phyloP scores from a whole-genome alignment of 2,888 invertebrate genomes.

The Eupsilia transversa region DNA sequence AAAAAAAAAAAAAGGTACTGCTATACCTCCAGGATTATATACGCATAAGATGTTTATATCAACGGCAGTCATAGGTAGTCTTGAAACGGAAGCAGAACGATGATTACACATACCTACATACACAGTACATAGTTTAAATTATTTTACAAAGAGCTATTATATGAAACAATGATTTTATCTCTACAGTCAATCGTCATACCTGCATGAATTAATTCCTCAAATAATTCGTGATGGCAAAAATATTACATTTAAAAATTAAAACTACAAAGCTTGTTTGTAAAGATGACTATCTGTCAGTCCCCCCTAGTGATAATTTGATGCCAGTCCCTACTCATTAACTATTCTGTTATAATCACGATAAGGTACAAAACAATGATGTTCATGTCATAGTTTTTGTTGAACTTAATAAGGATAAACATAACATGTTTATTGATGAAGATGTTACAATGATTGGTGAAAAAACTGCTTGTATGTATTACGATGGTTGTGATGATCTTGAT shows the following conservation, averaged over 20 bases:
- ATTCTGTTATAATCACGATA: slow-evolving; percentile 20
- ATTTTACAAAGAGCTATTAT: neutral
- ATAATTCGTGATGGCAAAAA: neutral
- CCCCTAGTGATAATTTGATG: too few species aligned
- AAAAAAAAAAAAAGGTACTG: too few species aligned
- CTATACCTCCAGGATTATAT: neutral
- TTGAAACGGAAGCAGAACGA: neutral
- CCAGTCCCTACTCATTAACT: slow-evolving; percentile 25
- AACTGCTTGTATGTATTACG: neutral
- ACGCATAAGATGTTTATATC: neutral
- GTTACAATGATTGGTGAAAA: slow-evolving; percentile 36
- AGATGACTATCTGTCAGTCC: slow-evolving; percentile 21
- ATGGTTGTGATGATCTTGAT: neutral
- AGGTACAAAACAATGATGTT: slow-evolving; percentile 39
- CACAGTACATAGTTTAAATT: neutral
- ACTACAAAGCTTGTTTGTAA: neutral
- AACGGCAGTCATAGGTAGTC: neutral
- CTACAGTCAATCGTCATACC: neutral
- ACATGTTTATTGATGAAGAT: slow-evolving; percentile 39
- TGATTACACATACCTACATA: neutral
- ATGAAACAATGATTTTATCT: slow-evolving; percentile 7
- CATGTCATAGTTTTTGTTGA: slow-evolving; percentile 43
- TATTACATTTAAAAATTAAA: neutral
- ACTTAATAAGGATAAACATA: slow-evolving; percentile 22
- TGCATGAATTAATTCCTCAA: slow-evolving; percentile 12